A percentile compares a stretch with the other conserved stretches of the same genome.
Evolutionary conservation across 2,888 invertebrate species (phyloP).

Genomic region (Scaeva pyrastri): DNA sequence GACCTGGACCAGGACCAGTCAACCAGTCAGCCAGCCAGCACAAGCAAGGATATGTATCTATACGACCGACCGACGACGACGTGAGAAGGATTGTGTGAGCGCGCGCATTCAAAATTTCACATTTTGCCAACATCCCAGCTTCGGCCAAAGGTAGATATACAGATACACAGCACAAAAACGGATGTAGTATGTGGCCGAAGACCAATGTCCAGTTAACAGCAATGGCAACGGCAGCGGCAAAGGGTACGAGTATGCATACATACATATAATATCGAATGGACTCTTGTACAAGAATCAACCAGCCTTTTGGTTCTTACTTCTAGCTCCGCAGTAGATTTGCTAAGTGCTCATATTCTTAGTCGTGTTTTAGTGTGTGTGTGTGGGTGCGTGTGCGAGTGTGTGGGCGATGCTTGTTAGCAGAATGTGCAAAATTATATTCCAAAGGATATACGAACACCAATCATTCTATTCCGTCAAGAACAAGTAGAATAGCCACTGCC

Average conservation of each 20-base stretch:
- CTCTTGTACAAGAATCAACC: conserved; percentile 35
- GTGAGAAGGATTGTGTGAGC: conserved; percentile 66
- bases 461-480: conserved; percentile 74
- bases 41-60: conserved; percentile 58
- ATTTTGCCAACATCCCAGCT: conserved; percentile 66
- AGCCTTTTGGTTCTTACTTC: conserved; percentile 49
- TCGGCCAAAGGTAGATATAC: conserved; percentile 1
- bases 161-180: conserved; percentile 22
- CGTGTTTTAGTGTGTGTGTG: conserved; percentile 38
- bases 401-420: background rate
- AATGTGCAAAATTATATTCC: conserved; percentile 58
- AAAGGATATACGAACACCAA: conserved; percentile 66
- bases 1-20: background rate
- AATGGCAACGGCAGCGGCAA: conserved; percentile 51
- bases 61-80: no score
- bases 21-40: conserved; percentile 7
- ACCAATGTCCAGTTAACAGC: conserved; percentile 71
- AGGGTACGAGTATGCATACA: conserved; percentile 49
- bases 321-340: conserved; percentile 56
- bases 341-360: conserved; percentile 46
- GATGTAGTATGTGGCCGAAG: conserved; percentile 61
- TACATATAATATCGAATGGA: conserved; percentile 49
- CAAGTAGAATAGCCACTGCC: conserved; percentile 54
- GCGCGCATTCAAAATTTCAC: conserved; percentile 75
- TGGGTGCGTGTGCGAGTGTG: conserved; percentile 32